Base-by-base conservation (phyloP, 2,888 invertebrate genomes). In the Myopa tessellatipennis region DNA sequence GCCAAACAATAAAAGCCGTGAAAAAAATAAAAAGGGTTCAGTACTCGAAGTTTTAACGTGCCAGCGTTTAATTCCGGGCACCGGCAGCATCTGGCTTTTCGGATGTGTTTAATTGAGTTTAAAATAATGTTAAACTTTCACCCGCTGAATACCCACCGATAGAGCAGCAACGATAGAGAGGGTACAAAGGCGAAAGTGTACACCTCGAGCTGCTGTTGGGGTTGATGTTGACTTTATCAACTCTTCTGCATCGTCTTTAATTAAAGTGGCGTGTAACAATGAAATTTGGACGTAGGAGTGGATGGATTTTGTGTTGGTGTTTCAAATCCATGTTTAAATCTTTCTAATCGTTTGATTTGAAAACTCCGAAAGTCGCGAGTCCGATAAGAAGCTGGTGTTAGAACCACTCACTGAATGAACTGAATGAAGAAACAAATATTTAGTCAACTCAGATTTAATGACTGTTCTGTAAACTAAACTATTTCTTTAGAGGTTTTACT, bases 21-120 rank as follows among this genome's bases (percentile, higher is more conserved):
- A 18, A 26, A 34, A 55, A 61, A 58, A 60, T 26, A 36, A 71
- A 74, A 65, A 45, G 52, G 50, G 70, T 73, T 74, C 52, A 74
- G 67, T 12, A 61, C 18, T 74, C 34, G 74, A 52, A 65, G 73
- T 74, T 74, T 52, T 40, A 34, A 58, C 72, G 26, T 14, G 45
- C 60, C 34, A 72, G 60, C 73, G 76, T n/a, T 70, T 76, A 74
- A 76, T 73, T 73, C 69, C 36, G 26, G 26, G 26, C 36, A 67
- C 38, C 52, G 34, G 38, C 36, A 36, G 68, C n/a, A 50, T 38
- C 65, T 52, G 58, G 45, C 60, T 74, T 26, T 63, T 71, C 72
- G 71, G 78, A 70, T 72, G 78, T 74, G 75, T 79, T 79, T 79
- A 79, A 79, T 79, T 79, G 79, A 79, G 79, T 79, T 79, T 74